Conservation (phyloP, 2,888 invertebrate species). For the Orchesella flavescens region DNA sequence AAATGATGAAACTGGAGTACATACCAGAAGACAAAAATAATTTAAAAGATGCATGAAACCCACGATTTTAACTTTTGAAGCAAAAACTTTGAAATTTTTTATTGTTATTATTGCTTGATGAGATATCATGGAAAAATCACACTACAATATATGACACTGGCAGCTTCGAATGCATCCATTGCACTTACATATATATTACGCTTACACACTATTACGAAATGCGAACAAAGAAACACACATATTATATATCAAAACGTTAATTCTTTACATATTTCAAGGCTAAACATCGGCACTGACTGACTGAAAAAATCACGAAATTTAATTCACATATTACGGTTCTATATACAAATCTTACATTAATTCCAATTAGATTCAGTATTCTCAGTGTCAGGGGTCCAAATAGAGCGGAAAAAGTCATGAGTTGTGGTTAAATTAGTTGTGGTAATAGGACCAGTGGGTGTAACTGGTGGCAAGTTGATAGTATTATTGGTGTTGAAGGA, state of each 20-base stretch:
- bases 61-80: conserved; percentile 18
- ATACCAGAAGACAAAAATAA: too few relatives aligned
- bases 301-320: conserved; percentile 51
- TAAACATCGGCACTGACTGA: conserved; percentile 54
- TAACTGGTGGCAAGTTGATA: conserved; percentile 40
- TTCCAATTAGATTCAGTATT: conserved; percentile 58
- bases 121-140: conserved; percentile 20
- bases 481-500: conserved; percentile 15
- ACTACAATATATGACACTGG: conserved; percentile 5
- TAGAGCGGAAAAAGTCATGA: conserved; percentile 69
- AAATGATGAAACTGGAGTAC: too few relatives aligned
- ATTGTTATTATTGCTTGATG: conserved; percentile 50
- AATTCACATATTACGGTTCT: conserved; percentile 15
- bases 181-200: not conserved
- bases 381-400: conserved; percentile 69
- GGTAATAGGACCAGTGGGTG: conserved; percentile 41
- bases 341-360: conserved; percentile 45
- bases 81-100: conserved; percentile 24
- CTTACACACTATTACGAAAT: conserved; percentile 41
- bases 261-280: conserved; percentile 37
- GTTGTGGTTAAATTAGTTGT: conserved; percentile 60
- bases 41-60: too few relatives aligned
- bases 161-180: not conserved
- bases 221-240: conserved; percentile 54
- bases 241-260: conserved; percentile 44